phyloP scores from a whole-genome alignment of 1,140 invertebrate genomes.

The Magallana angulata region DNA sequence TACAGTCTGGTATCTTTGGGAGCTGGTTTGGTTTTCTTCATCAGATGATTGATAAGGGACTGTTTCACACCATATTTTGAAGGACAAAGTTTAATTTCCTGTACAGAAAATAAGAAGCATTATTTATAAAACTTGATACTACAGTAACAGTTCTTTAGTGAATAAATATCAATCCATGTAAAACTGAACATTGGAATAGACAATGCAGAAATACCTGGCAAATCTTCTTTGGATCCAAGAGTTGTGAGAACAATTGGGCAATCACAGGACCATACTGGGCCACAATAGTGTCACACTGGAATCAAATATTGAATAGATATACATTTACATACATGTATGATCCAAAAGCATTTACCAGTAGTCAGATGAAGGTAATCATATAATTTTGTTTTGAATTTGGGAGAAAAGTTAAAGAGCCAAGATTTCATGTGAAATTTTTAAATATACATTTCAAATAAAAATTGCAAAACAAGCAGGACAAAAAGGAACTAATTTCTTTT shows the following conservation, averaged over 20 bases:
- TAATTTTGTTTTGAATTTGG: too few relatives aligned
- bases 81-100: constrained; percentile 31
- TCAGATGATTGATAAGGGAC: not conserved
- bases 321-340: too few relatives aligned
- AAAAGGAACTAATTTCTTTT: too few relatives aligned
- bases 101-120: not conserved
- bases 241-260: constrained; percentile 36
- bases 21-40: not conserved
- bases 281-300: constrained; percentile 54
- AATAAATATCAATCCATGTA: too few relatives aligned
- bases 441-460: too few relatives aligned
- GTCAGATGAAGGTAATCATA: too few relatives aligned
- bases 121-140: not conserved
- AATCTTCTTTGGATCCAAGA: constrained; percentile 50
- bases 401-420: too few relatives aligned
- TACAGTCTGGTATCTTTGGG: constrained; percentile 40
- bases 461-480: too few relatives aligned
- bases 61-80: not conserved
- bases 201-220: constrained; percentile 49
- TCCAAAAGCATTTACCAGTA: too few relatives aligned
- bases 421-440: too few relatives aligned
- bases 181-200: too few relatives aligned
- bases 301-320: not conserved
- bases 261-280: constrained; percentile 49
- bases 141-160: not conserved